Conservation (phyloP, 2,888 invertebrate species). For the Helicoverpa assulta region DNA sequence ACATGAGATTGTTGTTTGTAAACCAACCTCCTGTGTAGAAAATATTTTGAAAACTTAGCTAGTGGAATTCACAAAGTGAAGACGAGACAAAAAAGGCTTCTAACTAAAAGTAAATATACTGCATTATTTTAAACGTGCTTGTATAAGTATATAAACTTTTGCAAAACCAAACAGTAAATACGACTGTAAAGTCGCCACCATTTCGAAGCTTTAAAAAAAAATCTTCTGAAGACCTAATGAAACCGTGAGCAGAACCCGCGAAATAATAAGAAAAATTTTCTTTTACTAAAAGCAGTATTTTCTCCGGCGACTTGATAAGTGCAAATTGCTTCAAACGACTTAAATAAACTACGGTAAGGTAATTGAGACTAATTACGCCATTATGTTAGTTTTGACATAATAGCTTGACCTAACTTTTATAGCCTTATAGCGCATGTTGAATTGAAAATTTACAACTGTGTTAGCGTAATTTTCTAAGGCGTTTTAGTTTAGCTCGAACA, state of each 20-base stretch:
- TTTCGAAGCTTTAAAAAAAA: not conserved
- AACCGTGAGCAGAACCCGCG: not conserved
- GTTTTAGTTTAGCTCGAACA: constrained; percentile 7
- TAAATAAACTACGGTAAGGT: constrained; percentile 33
- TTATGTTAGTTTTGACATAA: constrained; percentile 51
- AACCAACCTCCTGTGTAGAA: not conserved
- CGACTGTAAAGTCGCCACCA: too few species aligned
- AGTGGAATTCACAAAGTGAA: too few species aligned
- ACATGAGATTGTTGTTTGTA: not conserved
- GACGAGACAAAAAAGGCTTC: not conserved
- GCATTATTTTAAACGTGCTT: too few species aligned
- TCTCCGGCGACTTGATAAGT: constrained; percentile 51
- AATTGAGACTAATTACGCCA: constrained; percentile 55
- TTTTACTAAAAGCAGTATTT: constrained; percentile 1
- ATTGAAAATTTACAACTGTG: constrained; percentile 46
- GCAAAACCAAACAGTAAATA: too few species aligned
- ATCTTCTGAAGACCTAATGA: not conserved
- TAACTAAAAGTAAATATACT: too few species aligned
- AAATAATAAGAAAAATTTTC: not conserved
- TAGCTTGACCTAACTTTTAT: constrained; percentile 25
- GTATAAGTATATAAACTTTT: too few species aligned
- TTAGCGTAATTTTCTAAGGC: constrained; percentile 35
- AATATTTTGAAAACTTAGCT: not conserved
- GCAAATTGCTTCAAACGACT: constrained; percentile 61
- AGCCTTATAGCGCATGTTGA: constrained; percentile 43